These are phyloP conservation scores for Paralvinella palmiformis DNA, from an alignment of 1,140 invertebrate species.

Conservation along the genomic window DNA sequence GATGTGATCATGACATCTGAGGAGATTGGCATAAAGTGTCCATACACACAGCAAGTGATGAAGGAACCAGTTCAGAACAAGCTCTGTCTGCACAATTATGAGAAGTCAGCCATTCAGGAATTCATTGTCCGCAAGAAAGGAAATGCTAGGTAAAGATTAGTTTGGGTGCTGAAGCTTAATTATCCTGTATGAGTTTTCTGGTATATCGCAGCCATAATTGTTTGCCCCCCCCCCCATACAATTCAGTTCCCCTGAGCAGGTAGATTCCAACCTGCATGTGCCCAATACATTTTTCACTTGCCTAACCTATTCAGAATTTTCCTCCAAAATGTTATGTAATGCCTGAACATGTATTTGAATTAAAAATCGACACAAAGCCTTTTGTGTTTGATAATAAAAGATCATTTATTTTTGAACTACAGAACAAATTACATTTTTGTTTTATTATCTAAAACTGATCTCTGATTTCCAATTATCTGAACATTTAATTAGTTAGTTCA, in stretches of 20 bases:
- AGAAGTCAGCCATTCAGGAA: constrained; percentile 19
- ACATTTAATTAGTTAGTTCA: too few relatives aligned
- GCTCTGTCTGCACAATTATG: constrained; percentile 19
- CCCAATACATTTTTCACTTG: neutral
- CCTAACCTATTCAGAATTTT: too few relatives aligned
- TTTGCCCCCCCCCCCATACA: neutral
- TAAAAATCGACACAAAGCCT: too few relatives aligned
- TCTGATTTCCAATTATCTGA: too few relatives aligned
- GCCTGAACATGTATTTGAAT: too few relatives aligned
- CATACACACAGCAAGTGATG: constrained; percentile 21
- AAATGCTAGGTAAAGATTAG: constrained; percentile 19
- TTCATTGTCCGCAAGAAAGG: constrained; percentile 19
- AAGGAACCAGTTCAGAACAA: constrained; percentile 20
- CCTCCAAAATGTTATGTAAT: too few relatives aligned
- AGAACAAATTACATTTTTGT: too few relatives aligned
- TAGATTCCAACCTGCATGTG: neutral
- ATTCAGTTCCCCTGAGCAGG: neutral
- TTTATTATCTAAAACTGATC: too few relatives aligned
- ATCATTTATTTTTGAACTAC: too few relatives aligned
- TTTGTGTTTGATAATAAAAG: too few relatives aligned
- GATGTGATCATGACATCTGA: constrained; percentile 21
- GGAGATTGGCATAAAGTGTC: constrained; percentile 21
- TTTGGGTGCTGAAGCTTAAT: neutral
- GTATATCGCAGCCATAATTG: neutral
- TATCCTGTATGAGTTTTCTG: constrained; percentile 1